Evolutionary conservation across 1,140 invertebrate genomes (phyloP).

Genomic region (Drosophila fuyamai): DNA sequence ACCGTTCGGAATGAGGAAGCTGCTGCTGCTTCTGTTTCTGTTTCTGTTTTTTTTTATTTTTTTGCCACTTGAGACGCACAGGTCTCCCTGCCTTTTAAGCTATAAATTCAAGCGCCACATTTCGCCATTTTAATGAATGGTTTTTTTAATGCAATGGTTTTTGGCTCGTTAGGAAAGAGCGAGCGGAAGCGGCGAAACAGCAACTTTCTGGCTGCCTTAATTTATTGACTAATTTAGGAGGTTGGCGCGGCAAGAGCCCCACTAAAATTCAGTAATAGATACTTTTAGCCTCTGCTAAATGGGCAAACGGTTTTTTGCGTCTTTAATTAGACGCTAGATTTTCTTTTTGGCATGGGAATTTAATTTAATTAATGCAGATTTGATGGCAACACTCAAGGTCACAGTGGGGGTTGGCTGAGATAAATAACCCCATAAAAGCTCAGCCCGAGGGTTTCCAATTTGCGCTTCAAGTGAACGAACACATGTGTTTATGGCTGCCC

Average conservation of each 20-base stretch:
- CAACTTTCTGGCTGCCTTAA: slow-evolving; percentile 50
- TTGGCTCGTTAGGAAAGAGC: slow-evolving; percentile 59
- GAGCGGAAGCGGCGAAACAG: background rate
- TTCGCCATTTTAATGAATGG: slow-evolving; percentile 82
- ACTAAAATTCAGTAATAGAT: slow-evolving; percentile 57
- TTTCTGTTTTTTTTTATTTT: slow-evolving; percentile 20
- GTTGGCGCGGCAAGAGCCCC: slow-evolving; percentile 2
- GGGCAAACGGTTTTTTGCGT: slow-evolving; percentile 50
- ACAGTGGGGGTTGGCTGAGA: background rate
- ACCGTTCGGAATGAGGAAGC: slow-evolving; percentile 2
- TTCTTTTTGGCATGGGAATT: slow-evolving; percentile 35
- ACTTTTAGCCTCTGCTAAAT: slow-evolving; percentile 62
- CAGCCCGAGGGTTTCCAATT: slow-evolving; percentile 26
- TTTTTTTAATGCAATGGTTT: slow-evolving; percentile 82
- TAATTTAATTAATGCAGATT: slow-evolving; percentile 76
- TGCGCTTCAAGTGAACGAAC: slow-evolving; percentile 65
- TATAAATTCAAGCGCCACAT: slow-evolving; percentile 77
- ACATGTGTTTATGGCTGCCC: slow-evolving; percentile 54
- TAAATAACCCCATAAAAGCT: slow-evolving; percentile 44
- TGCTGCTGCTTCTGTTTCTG: slow-evolving; percentile 20
- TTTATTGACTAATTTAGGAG: slow-evolving; percentile 78
- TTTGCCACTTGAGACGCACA: slow-evolving; percentile 56
- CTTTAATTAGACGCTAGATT: slow-evolving; percentile 31
- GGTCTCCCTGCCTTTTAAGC: slow-evolving; percentile 28
- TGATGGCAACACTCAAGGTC: slow-evolving; percentile 51